These are phyloP conservation scores for Vicugna pacos DNA, from an alignment of 2,113 vertebrate genomes.

Conservation along the genomic window DNA sequence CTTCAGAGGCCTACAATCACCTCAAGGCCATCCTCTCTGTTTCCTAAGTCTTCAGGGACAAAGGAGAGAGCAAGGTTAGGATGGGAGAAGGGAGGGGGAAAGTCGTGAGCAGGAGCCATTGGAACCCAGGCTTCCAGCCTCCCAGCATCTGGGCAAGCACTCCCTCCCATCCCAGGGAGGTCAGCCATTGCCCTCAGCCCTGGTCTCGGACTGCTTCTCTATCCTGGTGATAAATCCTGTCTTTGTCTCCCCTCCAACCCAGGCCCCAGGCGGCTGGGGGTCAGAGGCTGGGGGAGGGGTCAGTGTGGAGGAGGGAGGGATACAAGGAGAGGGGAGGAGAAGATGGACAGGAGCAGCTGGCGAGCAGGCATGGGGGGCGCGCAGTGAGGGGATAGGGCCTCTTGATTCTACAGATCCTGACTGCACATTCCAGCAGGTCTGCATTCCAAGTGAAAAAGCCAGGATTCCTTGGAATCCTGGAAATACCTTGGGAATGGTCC, in stretches of 20 bases:
- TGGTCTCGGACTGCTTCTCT: slow-evolving; percentile 67
- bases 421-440: slow-evolving; percentile 73
- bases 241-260: slow-evolving; percentile 78
- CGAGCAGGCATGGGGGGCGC: slow-evolving; percentile 67
- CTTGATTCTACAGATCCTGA: slow-evolving; percentile 28
- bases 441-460: slow-evolving; percentile 63
- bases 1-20: slow-evolving; percentile 35
- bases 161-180: slow-evolving; percentile 58
- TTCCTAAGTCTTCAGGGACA: background rate
- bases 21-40: background rate
- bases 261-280: slow-evolving; percentile 70
- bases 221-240: slow-evolving; percentile 79
- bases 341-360: slow-evolving; percentile 80
- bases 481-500: slow-evolving; percentile 13
- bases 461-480: slow-evolving; percentile 27
- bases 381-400: slow-evolving; percentile 54
- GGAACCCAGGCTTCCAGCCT: slow-evolving; percentile 55
- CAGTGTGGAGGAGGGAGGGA: slow-evolving; percentile 28
- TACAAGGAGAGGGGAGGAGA: slow-evolving; percentile 68
- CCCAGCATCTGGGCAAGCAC: background rate
- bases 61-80: background rate
- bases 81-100: background rate
- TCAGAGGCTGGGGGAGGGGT: slow-evolving; percentile 75
- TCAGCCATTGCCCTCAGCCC: slow-evolving; percentile 70
- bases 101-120: background rate